A percentile compares a stretch with the other conserved stretches of the same genome.
Conservation (phyloP, 2,888 invertebrate genomes). For the Rhagonycha lutea region DNA sequence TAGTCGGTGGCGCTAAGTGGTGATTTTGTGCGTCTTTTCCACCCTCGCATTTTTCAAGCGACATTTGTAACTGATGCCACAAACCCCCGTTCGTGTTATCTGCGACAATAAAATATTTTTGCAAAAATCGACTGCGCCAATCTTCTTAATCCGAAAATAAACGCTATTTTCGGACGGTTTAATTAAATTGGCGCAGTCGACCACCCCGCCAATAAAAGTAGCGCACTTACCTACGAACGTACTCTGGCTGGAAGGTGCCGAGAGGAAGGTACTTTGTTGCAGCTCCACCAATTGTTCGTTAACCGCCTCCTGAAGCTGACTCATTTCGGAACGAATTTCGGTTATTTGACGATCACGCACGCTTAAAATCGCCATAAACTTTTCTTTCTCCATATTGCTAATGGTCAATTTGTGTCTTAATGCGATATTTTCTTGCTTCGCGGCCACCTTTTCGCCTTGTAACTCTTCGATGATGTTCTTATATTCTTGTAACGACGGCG, state of each 20-base stretch:
- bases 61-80: constrained; percentile 1
- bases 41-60: neutral
- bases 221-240: constrained; percentile 23
- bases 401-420: constrained; percentile 48
- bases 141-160: neutral
- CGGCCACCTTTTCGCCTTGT: constrained; percentile 41
- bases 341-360: constrained; percentile 52
- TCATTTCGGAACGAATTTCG: constrained; percentile 52
- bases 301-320: constrained; percentile 51
- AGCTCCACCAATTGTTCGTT: constrained; percentile 48
- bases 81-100: neutral
- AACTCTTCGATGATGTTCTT: constrained; percentile 44
- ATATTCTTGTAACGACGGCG: constrained; percentile 38
- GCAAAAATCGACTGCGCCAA: neutral
- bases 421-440: constrained; percentile 43
- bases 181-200: neutral
- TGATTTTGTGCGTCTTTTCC: neutral
- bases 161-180: neutral
- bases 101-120: neutral
- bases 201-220: neutral
- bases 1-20: neutral
- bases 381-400: constrained; percentile 50
- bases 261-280: constrained; percentile 35
- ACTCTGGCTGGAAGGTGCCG: constrained; percentile 30
- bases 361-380: constrained; percentile 49